Conservation (phyloP, 2,797 vertebrate species). For the Tragopan temminckii region DNA sequence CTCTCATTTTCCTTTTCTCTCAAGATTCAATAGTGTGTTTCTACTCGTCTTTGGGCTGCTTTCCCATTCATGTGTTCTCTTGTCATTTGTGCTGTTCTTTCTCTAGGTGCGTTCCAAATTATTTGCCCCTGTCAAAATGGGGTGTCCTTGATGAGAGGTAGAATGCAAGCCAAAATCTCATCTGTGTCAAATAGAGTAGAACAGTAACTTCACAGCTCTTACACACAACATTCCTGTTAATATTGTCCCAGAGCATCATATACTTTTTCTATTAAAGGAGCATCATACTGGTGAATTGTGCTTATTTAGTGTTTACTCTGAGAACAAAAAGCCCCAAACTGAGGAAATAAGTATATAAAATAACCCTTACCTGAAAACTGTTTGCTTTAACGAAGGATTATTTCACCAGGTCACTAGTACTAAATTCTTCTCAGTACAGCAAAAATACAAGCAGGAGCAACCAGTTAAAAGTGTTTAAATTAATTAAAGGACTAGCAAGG, state of each 20-base stretch:
- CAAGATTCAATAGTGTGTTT: rapidly evolving
- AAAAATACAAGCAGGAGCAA: neutral
- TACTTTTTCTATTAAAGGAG: neutral
- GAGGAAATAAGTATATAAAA: neutral
- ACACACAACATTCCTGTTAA: neutral
- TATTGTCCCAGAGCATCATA: neutral
- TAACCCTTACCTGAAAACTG: neutral
- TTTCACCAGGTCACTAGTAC: neutral
- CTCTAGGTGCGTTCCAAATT: neutral
- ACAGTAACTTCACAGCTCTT: neutral
- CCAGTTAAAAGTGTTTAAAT: neutral
- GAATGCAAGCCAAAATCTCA: neutral
- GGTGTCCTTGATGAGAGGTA: neutral
- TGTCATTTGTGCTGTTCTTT: neutral
- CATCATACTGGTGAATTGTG: neutral
- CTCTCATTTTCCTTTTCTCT: neutral
- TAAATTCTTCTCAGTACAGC: neutral
- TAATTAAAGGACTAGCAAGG: neutral
- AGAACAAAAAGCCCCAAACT: neutral
- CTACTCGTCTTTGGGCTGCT: neutral
- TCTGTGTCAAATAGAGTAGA: neutral
- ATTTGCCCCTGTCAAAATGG: neutral
- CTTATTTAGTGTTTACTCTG: neutral
- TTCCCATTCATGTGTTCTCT: neutral
- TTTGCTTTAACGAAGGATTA: neutral